phyloP scores from a whole-genome alignment of 2,113 vertebrate genomes.

The Plotosus lineatus region DNA sequence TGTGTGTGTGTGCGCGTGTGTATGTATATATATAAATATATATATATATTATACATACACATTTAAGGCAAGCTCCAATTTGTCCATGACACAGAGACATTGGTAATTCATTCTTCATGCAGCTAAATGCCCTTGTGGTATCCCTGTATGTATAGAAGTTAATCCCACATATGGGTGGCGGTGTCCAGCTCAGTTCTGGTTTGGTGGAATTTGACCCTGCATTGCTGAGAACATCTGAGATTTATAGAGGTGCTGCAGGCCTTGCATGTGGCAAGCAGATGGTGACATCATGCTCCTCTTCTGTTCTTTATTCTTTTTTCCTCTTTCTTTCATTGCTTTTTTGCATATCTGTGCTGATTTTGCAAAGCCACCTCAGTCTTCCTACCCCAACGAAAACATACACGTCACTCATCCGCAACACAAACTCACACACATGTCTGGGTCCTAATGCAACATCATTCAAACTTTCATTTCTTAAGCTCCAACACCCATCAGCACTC shows the following conservation, averaged over 20 bases:
- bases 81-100: slow-evolving; percentile 14
- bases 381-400: slow-evolving; percentile 43
- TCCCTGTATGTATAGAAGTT: slow-evolving; percentile 29
- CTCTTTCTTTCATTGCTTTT: slow-evolving; percentile 46
- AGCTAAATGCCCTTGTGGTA: background rate
- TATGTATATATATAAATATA: no score
- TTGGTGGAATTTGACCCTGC: slow-evolving; percentile 71
- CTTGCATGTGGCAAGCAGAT: slow-evolving; percentile 79
- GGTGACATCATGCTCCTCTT: slow-evolving; percentile 65
- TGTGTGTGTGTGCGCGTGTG: no score
- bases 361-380: slow-evolving; percentile 38
- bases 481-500: slow-evolving; percentile 26
- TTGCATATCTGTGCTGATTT: slow-evolving; percentile 61
- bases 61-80: slow-evolving; percentile 18
- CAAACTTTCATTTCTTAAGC: slow-evolving; percentile 26
- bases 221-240: slow-evolving; percentile 71
- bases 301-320: slow-evolving; percentile 31
- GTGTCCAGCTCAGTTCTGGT: slow-evolving; percentile 64
- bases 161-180: slow-evolving; percentile 57
- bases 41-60: no score
- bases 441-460: slow-evolving; percentile 34
- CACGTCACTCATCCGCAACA: slow-evolving; percentile 20
- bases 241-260: slow-evolving; percentile 76
- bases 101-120: slow-evolving; percentile 17
- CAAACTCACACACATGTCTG: slow-evolving; percentile 25